Percentiles rank a stretch among this genome's conserved stretches.
phyloP scores from a whole-genome alignment of 2,797 vertebrate genomes.

The Chrysocyon brachyurus region DNA sequence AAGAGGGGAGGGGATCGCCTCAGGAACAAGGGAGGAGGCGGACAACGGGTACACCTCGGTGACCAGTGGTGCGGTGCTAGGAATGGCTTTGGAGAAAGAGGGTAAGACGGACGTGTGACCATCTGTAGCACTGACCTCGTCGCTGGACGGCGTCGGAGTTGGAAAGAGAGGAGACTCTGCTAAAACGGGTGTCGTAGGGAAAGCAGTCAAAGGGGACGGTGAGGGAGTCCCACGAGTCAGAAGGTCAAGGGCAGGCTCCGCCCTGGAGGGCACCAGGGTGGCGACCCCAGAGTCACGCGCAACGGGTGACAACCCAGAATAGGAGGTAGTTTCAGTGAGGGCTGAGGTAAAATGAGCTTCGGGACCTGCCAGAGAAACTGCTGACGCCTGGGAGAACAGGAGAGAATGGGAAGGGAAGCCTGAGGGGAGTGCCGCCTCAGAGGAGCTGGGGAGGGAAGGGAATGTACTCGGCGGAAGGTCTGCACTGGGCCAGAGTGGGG shows the following conservation, averaged over 20 bases:
- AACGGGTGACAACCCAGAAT: constrained; percentile 80
- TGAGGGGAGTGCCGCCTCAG: constrained; percentile 50
- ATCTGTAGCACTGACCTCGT: constrained; percentile 68
- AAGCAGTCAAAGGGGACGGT: constrained; percentile 69
- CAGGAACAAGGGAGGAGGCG: not conserved
- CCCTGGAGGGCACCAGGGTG: constrained; percentile 81
- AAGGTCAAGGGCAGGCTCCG: constrained; percentile 75
- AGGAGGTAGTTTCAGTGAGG: constrained; percentile 88
- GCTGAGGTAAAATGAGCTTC: constrained; percentile 88
- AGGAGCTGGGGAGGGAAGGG: constrained; percentile 39
- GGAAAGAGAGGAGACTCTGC: constrained; percentile 68
- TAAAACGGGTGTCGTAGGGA: constrained; percentile 77
- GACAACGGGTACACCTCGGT: not conserved
- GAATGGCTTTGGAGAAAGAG: constrained; percentile 54
- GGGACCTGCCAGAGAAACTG: constrained; percentile 81
- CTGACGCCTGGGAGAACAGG: constrained; percentile 86
- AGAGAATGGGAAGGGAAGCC: constrained; percentile 82
- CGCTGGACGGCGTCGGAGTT: constrained; percentile 45
- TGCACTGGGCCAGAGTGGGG: constrained; percentile 79
- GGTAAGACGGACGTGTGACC: constrained; percentile 60
- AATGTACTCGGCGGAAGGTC: constrained; percentile 63
- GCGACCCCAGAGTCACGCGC: constrained; percentile 47
- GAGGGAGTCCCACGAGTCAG: constrained; percentile 65
- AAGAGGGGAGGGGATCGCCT: constrained; percentile 38
- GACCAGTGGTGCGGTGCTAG: not conserved